Conservation (phyloP, 2,888 invertebrate species). For the Synanthedon vespiformis region DNA sequence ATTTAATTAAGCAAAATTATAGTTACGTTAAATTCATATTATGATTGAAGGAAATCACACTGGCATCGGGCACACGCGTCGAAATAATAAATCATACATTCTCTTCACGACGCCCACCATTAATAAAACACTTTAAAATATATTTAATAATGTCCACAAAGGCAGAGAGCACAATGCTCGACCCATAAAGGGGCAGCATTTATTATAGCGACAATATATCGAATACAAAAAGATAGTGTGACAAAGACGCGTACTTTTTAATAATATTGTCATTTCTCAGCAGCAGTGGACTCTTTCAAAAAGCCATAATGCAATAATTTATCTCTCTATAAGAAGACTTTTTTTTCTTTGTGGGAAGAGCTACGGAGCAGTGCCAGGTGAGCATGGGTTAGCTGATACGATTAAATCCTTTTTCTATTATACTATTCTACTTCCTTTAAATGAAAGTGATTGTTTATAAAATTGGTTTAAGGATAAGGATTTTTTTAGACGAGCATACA, state of each 20-base stretch:
- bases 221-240: slow-evolving; percentile 71
- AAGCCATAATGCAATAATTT: slow-evolving; percentile 69
- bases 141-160: slow-evolving; percentile 71
- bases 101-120: slow-evolving; percentile 64
- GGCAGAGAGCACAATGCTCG: slow-evolving; percentile 58
- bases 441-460: no score
- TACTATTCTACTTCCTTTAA: no score
- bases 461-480: slow-evolving; percentile 4
- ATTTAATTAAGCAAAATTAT: no score
- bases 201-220: slow-evolving; percentile 70
- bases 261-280: slow-evolving; percentile 72
- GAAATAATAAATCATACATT: slow-evolving; percentile 69
- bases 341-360: slow-evolving; percentile 62
- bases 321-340: slow-evolving; percentile 68
- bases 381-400: slow-evolving; percentile 54
- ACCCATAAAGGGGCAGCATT: slow-evolving; percentile 67
- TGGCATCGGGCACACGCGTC: slow-evolving; percentile 60
- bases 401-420: slow-evolving; percentile 7
- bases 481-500: no score
- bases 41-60: slow-evolving; percentile 56
- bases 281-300: slow-evolving; percentile 71
- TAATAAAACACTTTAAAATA: slow-evolving; percentile 71
- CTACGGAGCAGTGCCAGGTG: slow-evolving; percentile 48
- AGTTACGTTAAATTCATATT: slow-evolving; percentile 12
- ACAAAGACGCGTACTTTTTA: slow-evolving; percentile 70